These are phyloP conservation scores for Calycopis cecrops DNA, from an alignment of 1,140 invertebrate species.

Conservation along the genomic window DNA sequence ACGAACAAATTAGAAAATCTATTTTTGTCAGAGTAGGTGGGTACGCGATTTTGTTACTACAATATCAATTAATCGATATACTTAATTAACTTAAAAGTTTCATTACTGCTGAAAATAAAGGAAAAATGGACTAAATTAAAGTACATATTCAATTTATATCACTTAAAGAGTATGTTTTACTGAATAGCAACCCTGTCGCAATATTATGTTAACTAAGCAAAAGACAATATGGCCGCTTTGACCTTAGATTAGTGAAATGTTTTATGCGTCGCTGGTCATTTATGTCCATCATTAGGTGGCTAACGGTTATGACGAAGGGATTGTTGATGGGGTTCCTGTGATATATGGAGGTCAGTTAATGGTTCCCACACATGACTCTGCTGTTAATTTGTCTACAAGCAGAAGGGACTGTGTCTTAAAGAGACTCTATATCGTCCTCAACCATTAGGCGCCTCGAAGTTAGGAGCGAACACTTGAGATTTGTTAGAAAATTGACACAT, in stretches of 20 bases:
- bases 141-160: neutral
- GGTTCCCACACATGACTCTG: conserved; percentile 3
- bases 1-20: too few species aligned
- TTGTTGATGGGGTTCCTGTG: conserved; percentile 28
- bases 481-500: too few species aligned
- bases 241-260: conserved; percentile 63
- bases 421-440: neutral
- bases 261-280: conserved; percentile 49
- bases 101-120: too few species aligned
- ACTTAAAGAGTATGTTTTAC: conserved; percentile 1
- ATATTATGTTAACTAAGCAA: conserved; percentile 13
- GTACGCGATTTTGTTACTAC: too few species aligned
- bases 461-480: neutral
- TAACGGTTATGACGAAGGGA: conserved; percentile 51
- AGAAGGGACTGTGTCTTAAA: neutral
- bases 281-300: conserved; percentile 52
- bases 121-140: neutral
- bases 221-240: conserved; percentile 34
- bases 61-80: too few species aligned
- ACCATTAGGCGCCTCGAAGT: neutral
- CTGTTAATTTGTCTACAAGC: conserved; percentile 3
- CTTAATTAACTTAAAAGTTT: too few species aligned
- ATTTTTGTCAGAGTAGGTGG: too few species aligned
- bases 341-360: neutral
- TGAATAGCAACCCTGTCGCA: neutral